These are phyloP conservation scores for Sebastes minor DNA, from an alignment of 2,797 vertebrate species.

Conservation along the genomic window DNA sequence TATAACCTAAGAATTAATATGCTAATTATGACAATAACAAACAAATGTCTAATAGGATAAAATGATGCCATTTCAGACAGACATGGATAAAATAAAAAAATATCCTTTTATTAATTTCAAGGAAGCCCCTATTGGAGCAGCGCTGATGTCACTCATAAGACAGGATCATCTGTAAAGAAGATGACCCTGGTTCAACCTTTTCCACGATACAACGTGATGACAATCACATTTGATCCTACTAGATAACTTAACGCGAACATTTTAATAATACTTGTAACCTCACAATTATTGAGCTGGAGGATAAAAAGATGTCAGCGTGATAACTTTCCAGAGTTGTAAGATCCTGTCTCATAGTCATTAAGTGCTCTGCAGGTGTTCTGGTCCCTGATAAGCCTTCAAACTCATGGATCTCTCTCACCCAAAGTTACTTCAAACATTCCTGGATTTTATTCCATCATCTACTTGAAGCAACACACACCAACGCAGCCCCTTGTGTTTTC, in stretches of 20 bases:
- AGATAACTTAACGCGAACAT: not conserved
- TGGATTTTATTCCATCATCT: not conserved
- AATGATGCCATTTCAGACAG: accelerated
- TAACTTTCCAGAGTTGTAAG: not conserved
- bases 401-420: not conserved
- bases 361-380: not conserved
- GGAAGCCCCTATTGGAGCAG: not conserved
- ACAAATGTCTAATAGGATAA: too few relatives aligned
- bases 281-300: not conserved
- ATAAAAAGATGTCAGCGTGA: not conserved
- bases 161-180: not conserved
- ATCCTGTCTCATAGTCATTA: not conserved
- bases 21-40: too few relatives aligned
- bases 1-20: accelerated
- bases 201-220: not conserved
- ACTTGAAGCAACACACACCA: not conserved
- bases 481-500: not conserved
- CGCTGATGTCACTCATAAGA: not conserved
- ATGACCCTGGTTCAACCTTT: not conserved
- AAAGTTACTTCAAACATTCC: not conserved
- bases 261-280: too few relatives aligned
- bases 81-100: too few relatives aligned
- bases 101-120: not conserved
- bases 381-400: not conserved
- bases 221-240: not conserved